Conservation (phyloP, 2,113 vertebrate genomes). For the Melozone crissalis region DNA sequence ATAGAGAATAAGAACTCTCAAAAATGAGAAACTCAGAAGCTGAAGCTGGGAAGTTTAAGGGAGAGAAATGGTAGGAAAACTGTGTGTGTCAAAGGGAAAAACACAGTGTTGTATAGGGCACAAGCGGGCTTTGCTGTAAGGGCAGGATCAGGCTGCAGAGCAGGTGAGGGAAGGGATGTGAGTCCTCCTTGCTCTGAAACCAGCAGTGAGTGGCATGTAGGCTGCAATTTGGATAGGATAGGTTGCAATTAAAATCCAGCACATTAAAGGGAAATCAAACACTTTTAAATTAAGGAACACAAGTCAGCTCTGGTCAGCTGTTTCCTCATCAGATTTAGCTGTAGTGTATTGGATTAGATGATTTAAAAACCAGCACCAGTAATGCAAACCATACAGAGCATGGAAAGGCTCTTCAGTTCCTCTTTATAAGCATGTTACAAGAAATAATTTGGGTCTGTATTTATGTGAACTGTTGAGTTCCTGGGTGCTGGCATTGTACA, state of each 20-base stretch:
- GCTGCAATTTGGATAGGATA: not conserved
- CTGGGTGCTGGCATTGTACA: not conserved
- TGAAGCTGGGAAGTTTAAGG: not conserved
- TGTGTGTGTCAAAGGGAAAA: not conserved
- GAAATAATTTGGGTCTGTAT: conserved; percentile 45
- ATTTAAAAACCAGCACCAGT: not conserved
- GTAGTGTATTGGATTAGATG: conserved; percentile 15
- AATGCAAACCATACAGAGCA: conserved; percentile 23
- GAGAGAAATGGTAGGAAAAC: not conserved
- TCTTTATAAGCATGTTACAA: conserved; percentile 31
- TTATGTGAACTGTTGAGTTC: not conserved
- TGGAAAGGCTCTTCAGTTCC: conserved; percentile 39
- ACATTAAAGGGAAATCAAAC: conserved; percentile 27
- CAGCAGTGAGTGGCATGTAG: not conserved
- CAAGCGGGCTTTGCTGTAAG: not conserved
- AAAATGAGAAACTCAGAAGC: not conserved
- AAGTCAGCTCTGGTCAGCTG: not conserved
- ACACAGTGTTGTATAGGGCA: not conserved
- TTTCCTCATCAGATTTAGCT: conserved; percentile 61
- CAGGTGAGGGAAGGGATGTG: not conserved
- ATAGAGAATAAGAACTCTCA: not conserved
- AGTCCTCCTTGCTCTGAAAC: not conserved
- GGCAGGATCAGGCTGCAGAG: not conserved
- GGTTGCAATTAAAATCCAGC: not conserved
- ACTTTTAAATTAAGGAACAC: conserved; percentile 17